phyloP scores from a whole-genome alignment of 2,888 invertebrate genomes.

The Plagodis dolabraria region DNA sequence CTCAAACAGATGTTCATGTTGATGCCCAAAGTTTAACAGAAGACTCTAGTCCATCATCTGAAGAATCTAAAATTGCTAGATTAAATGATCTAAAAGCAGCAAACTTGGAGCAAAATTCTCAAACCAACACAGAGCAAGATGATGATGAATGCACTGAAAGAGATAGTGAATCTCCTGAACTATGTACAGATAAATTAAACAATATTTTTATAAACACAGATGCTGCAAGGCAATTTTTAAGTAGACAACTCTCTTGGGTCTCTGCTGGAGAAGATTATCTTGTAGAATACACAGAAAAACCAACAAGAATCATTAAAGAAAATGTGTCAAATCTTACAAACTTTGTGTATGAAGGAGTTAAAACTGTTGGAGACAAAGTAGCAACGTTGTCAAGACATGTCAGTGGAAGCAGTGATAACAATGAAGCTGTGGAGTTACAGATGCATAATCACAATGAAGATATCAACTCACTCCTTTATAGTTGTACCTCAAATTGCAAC shows the following conservation, averaged over 20 bases:
- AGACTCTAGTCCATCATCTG: conserved; percentile 84
- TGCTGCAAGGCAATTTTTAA: conserved; percentile 90
- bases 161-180: conserved; percentile 56
- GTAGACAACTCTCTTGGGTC: conserved; percentile 90
- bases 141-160: conserved; percentile 57
- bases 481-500: conserved; percentile 76
- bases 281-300: conserved; percentile 87
- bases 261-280: conserved; percentile 88
- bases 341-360: conserved; percentile 90
- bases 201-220: conserved; percentile 91
- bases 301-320: conserved; percentile 88
- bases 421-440: conserved; percentile 81
- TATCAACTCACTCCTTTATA: conserved; percentile 75
- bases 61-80: conserved; percentile 80
- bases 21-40: conserved; percentile 83
- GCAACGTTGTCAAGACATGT: conserved; percentile 90
- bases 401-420: conserved; percentile 89
- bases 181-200: conserved; percentile 79
- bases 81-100: conserved; percentile 65
- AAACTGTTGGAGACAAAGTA: conserved; percentile 90
- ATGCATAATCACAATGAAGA: conserved; percentile 78
- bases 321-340: conserved; percentile 90
- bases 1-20: conserved; percentile 83
- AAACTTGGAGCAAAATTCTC: conserved; percentile 50
- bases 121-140: conserved; percentile 51